Percentiles rank a stretch among this genome's conserved stretches.
phyloP scores from a whole-genome alignment of 2,797 vertebrate genomes.

The Saxicola maurus region DNA sequence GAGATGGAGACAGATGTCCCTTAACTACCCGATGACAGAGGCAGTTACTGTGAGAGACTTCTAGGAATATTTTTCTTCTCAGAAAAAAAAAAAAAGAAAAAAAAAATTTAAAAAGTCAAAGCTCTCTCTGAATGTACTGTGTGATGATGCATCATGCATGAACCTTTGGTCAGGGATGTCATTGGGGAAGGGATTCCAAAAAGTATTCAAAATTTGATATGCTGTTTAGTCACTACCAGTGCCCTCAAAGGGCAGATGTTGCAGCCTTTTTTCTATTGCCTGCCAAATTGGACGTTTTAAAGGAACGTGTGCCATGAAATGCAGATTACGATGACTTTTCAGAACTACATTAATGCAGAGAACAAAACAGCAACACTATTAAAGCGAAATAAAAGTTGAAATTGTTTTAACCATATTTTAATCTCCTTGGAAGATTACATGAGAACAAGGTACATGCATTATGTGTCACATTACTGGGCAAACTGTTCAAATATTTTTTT shows the following conservation, averaged over 20 bases:
- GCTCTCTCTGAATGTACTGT: constrained; percentile 85
- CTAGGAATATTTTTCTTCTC: constrained; percentile 73
- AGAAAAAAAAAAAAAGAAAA: neutral
- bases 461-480: constrained; percentile 85
- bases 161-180: constrained; percentile 81
- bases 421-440: constrained; percentile 68
- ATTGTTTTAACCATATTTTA: constrained; percentile 71
- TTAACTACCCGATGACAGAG: constrained; percentile 78
- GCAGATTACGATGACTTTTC: constrained; percentile 61
- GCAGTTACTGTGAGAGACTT: constrained; percentile 84
- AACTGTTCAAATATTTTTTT: constrained; percentile 86
- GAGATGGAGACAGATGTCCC: constrained; percentile 74
- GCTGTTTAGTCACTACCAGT: constrained; percentile 75
- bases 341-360: constrained; percentile 66
- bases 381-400: constrained; percentile 62
- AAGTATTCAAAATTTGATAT: constrained; percentile 78
- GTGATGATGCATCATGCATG: constrained; percentile 84
- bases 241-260: constrained; percentile 72
- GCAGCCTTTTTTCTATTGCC: constrained; percentile 76
- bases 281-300: constrained; percentile 74
- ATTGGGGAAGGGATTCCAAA: constrained; percentile 77
- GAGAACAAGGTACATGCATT: constrained; percentile 87
- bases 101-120: constrained; percentile 34
- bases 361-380: constrained; percentile 74
- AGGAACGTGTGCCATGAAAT: constrained; percentile 75